Conservation (phyloP, 1,140 invertebrate species). For the Euschistus heros region DNA sequence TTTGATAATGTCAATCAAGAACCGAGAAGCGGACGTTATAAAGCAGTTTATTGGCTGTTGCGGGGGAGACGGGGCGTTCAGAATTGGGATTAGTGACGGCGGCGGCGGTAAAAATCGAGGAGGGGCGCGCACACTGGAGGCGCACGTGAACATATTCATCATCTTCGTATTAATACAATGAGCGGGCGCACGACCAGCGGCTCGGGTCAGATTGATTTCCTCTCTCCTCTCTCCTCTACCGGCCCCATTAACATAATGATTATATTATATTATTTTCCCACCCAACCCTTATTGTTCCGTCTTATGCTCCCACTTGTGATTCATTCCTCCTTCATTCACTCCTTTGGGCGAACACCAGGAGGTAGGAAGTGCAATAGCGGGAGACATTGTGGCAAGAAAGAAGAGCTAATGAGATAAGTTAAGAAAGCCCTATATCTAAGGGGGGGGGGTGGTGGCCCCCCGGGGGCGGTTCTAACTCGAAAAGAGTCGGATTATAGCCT, state of each 20-base stretch:
- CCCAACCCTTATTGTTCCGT: too few relatives aligned
- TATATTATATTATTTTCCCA: too few relatives aligned
- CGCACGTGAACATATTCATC: background rate
- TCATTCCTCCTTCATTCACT: too few relatives aligned
- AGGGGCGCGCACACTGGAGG: background rate
- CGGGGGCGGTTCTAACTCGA: background rate
- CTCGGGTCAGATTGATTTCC: background rate
- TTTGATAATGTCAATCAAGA: background rate
- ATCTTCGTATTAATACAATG: conserved; percentile 6
- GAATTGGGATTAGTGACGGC: conserved; percentile 4
- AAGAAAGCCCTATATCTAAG: conserved; percentile 2
- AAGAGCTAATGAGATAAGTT: background rate
- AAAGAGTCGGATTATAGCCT: conserved; percentile 19
- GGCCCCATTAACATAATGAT: conserved; percentile 9
- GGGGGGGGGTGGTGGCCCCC: background rate
- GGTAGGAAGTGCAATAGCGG: background rate
- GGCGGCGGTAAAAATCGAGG: background rate
- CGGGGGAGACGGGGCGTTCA: background rate
- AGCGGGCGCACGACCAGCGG: background rate
- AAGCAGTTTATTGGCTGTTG: conserved; percentile 16
- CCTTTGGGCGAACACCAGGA: background rate
- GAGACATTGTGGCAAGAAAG: background rate
- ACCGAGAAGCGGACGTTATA: conserved; percentile 8
- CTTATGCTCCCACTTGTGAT: background rate
- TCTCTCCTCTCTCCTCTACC: too few relatives aligned